Base-by-base conservation (phyloP, 2,113 vertebrate genomes). In the Cettia cetti region DNA sequence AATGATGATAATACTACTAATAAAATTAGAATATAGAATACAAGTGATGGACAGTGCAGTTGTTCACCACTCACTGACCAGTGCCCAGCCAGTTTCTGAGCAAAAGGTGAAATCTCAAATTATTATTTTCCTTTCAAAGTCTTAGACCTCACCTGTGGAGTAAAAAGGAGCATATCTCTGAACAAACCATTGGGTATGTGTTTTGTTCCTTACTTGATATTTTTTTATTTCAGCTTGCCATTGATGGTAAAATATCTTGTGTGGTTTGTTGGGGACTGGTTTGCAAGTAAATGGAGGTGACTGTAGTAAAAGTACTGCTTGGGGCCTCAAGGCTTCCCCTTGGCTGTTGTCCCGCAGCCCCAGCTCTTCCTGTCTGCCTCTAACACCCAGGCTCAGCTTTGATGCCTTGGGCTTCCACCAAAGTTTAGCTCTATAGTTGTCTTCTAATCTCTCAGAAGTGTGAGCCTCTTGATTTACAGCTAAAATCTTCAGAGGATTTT, bases 141-240 rank as follows among this genome's bases (percentile, higher is more conserved):
- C 39, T 54, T 64, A 44, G 17, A 35, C 35, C 7, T 89, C 50
- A 47, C 20, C 33, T 66, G 26, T 33, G 56, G 53, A 33, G 28
- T 54, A 64, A 56, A 78, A 82, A 75, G 21, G 44, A 89, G 24
- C 28, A 13, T 17, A 40, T 52, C 47, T 31, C 52, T 35, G 50
- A 80, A 40, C 22, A 80, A 89, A 69, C 37, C n/a, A 12, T 7
- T 49, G 45, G 8, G 23, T 59, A 5, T 31, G 68, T 89, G n/a
- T 39, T 91, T 74, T 86, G 30, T 77, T 93, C 45, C 26, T 89
- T 65, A n/a, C 28, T 45, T 31, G 28, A n/a, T 57, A 13, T 53
- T 27, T 65, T 88, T 82, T 86, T 76, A 65, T 33, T 77, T 92
- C 54, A 74, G 15, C 37, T 89, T 95, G 40, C 31, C 23, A 42